Evolutionary conservation across 1,140 invertebrate genomes (phyloP).

Genomic region (Agrilus planipennis): DNA sequence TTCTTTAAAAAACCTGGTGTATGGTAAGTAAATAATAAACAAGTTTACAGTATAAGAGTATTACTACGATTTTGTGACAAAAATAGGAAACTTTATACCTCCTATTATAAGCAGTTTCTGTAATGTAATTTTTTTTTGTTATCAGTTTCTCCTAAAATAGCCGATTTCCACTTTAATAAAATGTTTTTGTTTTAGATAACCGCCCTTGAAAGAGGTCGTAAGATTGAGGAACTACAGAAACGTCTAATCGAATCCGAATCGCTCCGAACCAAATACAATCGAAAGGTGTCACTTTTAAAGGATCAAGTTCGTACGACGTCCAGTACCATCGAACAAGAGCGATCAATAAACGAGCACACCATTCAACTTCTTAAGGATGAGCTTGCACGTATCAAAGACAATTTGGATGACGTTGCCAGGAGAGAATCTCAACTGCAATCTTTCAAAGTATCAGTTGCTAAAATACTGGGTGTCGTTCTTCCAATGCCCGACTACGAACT

Average conservation of each 20-base stretch:
- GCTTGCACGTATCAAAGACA: slow-evolving; percentile 54
- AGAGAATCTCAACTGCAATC: slow-evolving; percentile 61
- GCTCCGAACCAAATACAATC: slow-evolving; percentile 52
- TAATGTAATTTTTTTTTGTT: too few species aligned
- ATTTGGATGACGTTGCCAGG: slow-evolving; percentile 54
- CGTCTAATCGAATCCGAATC: slow-evolving; percentile 60
- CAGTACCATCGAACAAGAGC: slow-evolving; percentile 55
- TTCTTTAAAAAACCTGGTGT: too few species aligned
- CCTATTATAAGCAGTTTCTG: too few species aligned
- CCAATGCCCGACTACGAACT: slow-evolving; percentile 66
- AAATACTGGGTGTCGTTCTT: slow-evolving; percentile 51
- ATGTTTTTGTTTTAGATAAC: slow-evolving; percentile 47
- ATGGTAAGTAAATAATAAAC: too few species aligned
- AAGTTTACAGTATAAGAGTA: too few species aligned
- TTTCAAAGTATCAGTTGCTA: slow-evolving; percentile 55
- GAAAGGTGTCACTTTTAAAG: slow-evolving; percentile 58
- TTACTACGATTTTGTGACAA: not conserved
- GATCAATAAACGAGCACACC: slow-evolving; percentile 55
- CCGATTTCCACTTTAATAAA: too few species aligned
- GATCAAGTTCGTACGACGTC: slow-evolving; percentile 51
- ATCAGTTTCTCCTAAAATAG: too few species aligned
- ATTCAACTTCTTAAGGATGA: slow-evolving; percentile 56
- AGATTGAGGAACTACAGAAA: slow-evolving; percentile 72
- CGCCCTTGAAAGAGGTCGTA: slow-evolving; percentile 64
- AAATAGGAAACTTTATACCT: not conserved